Base-by-base conservation (phyloP, 1,140 invertebrate species). In the Papilio aristodemus region DNA sequence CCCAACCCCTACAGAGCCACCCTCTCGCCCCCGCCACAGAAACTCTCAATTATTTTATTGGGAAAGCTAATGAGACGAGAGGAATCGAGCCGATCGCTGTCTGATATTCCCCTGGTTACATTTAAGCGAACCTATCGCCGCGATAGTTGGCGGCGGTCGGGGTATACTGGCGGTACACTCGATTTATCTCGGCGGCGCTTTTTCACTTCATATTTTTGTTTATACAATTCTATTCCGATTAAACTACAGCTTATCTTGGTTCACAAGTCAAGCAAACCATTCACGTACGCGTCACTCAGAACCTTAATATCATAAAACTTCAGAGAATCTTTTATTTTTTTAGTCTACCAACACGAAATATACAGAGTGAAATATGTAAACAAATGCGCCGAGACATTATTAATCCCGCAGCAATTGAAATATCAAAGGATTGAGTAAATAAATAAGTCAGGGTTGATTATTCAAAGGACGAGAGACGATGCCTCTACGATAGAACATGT, bases 1-100 rank as follows among this genome's bases (percentile, higher is more conserved):
- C 58, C 75, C 77, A 81, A 54, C 64, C 62, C 54, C 71, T 46
- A 60, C 70, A 68, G 72, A 72, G 73, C 73, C 79, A 75, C n/a
- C 4, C 13, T n/a, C 72, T 74, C 77, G 72, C 73, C 80, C 77
- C 86, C 79, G 77, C 84, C 72, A 78, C 80, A 80, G 77, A 86
- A 87, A 85, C 84, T 86, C 85, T 85, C 84, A 87, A 88, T 90
- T 90, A 90, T 89, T 89, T 90, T 89, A 90, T 90, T 89, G 85
- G 85, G 79, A 88, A 86, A 90, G 85, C 85, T 90, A 90, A 90
- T 90, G 86, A 88, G 85, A 86, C 85, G 81, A 78, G 78, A 85
- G 78, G 73, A 77, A 85, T 83, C 82, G 75, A 80, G 70, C 72
- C 75, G 69, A 73, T 76, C 72, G 75, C 71, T 80, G 80, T 73